A percentile compares a stretch with the other conserved stretches of the same genome.
These are phyloP conservation scores for Drosophila obscura DNA, from an alignment of 1,140 invertebrate genomes.

Conservation along the genomic window DNA sequence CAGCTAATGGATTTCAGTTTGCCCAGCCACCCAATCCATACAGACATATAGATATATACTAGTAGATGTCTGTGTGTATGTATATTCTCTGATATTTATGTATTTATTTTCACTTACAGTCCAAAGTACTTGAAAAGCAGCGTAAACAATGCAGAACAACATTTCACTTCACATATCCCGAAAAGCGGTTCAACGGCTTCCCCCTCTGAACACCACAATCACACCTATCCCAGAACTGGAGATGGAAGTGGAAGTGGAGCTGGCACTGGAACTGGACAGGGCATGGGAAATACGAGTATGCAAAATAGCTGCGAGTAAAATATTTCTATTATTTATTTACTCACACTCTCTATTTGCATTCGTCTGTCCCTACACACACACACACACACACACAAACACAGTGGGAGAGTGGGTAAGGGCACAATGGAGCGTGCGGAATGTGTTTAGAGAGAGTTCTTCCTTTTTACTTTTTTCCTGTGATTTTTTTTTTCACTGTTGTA, in stretches of 20 bases:
- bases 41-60: conserved; percentile 1
- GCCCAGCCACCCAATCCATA: conserved; percentile 7
- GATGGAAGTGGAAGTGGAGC: no score
- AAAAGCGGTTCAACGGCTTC: conserved; percentile 41
- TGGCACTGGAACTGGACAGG: conserved; percentile 4
- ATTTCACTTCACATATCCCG: conserved; percentile 45
- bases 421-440: conserved; percentile 71
- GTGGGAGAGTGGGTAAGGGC: conserved; percentile 9
- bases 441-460: conserved; percentile 51
- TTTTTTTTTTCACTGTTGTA: conserved; percentile 42
- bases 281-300: conserved; percentile 53
- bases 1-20: conserved; percentile 67
- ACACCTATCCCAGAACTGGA: not conserved
- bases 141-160: conserved; percentile 61
- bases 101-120: conserved; percentile 74
- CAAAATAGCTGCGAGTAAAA: conserved; percentile 72
- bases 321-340: conserved; percentile 80
- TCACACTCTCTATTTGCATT: conserved; percentile 60
- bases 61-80: conserved; percentile 16
- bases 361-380: conserved; percentile 20
- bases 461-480: conserved; percentile 10
- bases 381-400: conserved; percentile 7
- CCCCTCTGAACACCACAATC: not conserved
- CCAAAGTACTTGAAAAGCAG: conserved; percentile 58
- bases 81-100: conserved; percentile 59